Percentiles rank a stretch among this genome's conserved stretches.
Evolutionary conservation across 2,797 vertebrate genomes (phyloP).

Genomic region (Glyptemys insculpta): DNA sequence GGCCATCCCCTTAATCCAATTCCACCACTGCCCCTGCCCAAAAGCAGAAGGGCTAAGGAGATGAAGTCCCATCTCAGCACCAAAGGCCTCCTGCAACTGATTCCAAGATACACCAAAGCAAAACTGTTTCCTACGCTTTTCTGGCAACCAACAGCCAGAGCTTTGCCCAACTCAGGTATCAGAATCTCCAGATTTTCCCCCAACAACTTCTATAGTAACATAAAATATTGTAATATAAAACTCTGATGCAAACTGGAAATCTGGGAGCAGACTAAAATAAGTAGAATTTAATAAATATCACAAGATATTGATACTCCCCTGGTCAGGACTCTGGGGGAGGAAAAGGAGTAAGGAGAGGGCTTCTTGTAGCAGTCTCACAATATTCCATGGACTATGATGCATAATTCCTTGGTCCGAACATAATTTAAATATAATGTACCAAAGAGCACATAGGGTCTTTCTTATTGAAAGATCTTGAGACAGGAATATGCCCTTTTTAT

Average conservation of each 20-base stretch:
- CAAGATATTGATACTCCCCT: accelerated
- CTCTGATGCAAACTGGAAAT: accelerated
- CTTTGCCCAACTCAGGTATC: background rate
- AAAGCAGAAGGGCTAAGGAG: background rate
- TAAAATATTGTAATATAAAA: background rate
- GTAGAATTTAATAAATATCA: background rate
- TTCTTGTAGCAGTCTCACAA: background rate
- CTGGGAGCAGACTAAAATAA: accelerated
- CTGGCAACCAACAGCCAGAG: accelerated
- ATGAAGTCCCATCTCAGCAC: background rate
- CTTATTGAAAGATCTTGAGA: background rate
- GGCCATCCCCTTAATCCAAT: background rate
- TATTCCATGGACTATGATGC: accelerated
- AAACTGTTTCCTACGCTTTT: background rate
- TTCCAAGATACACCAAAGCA: accelerated
- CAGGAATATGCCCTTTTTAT: accelerated
- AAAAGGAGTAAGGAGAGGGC: accelerated
- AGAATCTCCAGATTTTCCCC: background rate
- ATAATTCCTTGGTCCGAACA: background rate
- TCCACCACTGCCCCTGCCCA: background rate
- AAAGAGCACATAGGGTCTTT: background rate
- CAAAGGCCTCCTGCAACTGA: accelerated
- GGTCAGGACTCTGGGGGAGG: background rate
- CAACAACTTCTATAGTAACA: accelerated
- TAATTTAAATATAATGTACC: background rate